phyloP scores from a whole-genome alignment of 2,113 vertebrate species.

The Chlorocebus sabaeus region DNA sequence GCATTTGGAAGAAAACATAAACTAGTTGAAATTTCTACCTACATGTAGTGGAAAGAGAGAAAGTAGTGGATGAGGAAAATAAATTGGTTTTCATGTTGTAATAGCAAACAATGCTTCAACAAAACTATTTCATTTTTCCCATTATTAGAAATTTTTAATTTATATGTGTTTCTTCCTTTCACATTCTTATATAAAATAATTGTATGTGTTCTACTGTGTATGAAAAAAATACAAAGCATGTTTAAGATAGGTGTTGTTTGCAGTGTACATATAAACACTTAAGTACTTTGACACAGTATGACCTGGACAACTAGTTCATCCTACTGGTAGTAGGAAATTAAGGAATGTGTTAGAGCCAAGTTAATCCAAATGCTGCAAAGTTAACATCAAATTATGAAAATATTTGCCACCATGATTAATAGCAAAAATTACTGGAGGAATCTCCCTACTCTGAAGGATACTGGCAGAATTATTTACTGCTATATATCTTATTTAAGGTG shows the following conservation, averaged over 20 bases:
- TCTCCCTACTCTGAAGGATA: constrained; percentile 84
- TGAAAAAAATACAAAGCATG: constrained; percentile 66
- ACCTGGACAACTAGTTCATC: constrained; percentile 79
- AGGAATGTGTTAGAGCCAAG: constrained; percentile 72
- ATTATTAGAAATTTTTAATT: neutral
- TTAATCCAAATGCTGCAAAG: constrained; percentile 84
- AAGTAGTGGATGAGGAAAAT: neutral
- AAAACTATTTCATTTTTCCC: neutral
- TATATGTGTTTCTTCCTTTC: neutral
- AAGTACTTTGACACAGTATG: constrained; percentile 80
- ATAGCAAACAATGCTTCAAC: neutral
- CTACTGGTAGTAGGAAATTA: constrained; percentile 78
- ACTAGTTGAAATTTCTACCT: constrained; percentile 25
- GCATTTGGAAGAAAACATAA: neutral
- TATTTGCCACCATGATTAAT: constrained; percentile 83
- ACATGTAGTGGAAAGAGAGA: neutral
- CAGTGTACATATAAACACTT: constrained; percentile 79
- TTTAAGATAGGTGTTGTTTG: constrained; percentile 77
- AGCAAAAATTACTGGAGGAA: constrained; percentile 80
- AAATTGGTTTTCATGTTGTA: constrained; percentile 16
- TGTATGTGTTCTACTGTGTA: constrained; percentile 42
- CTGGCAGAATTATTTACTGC: constrained; percentile 85
- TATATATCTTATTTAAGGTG: constrained; percentile 86
- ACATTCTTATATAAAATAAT: constrained; percentile 38
- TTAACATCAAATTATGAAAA: constrained; percentile 88